Evolutionary conservation across 2,888 invertebrate genomes (phyloP).

Genomic region (Beris chalybata): DNA sequence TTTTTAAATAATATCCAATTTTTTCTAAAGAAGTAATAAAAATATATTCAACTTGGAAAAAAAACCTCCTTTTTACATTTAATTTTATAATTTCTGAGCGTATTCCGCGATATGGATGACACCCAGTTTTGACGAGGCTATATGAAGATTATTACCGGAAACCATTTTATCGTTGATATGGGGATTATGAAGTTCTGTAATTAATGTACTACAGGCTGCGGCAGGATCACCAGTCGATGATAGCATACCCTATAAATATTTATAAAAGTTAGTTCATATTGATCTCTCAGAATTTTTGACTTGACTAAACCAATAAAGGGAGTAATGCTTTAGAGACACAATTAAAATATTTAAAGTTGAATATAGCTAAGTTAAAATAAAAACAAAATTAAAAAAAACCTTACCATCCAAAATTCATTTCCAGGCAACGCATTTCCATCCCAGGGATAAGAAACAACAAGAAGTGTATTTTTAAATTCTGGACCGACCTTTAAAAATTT

Average conservation of each 20-base stretch:
- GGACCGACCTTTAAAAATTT: constrained; percentile 41
- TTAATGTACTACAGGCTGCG: constrained; percentile 62
- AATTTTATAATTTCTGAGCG: constrained; percentile 33
- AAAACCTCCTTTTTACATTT: no score
- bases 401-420: constrained; percentile 70
- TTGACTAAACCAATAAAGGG: no score
- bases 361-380: neutral
- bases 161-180: constrained; percentile 59
- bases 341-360: no score
- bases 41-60: no score
- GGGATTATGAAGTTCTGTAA: constrained; percentile 63
- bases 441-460: constrained; percentile 72
- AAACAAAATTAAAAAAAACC: constrained; percentile 5
- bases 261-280: neutral
- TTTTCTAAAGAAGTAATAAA: no score
- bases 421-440: constrained; percentile 74
- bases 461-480: constrained; percentile 57
- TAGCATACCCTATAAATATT: constrained; percentile 57
- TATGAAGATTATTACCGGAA: constrained; percentile 58
- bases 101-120: constrained; percentile 51
- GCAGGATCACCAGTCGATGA: constrained; percentile 60
- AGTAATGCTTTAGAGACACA: no score
- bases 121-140: constrained; percentile 55
- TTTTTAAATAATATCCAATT: no score
- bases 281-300: no score